Evolutionary conservation across 2,888 invertebrate species (phyloP), one percentile per base, ranked within the genome.

Genomic region (Laspeyria flexula): DNA sequence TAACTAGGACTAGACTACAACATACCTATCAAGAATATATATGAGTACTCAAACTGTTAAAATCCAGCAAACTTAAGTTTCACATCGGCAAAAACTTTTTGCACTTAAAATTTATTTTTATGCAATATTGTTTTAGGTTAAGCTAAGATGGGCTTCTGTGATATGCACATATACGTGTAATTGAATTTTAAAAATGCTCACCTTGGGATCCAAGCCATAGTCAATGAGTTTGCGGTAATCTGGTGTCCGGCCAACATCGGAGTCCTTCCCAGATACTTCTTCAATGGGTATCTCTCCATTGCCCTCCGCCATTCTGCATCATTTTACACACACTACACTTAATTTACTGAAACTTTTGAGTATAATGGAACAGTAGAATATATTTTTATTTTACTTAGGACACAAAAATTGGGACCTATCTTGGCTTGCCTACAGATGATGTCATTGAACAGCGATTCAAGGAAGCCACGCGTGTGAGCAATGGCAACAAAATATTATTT

Each of bases 171-270:
- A 11, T 45, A 33, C 4, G 7, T 31, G 15, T 23, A 43, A 45
- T 5, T 7, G 12, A 33, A 39, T 25, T 13, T 25, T 10, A 10
- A 25, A 45, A 21, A 48, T 40, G 60, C 85, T 86, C 76, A 97
- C 96, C 94, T 97, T 97, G 88, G 96, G 96, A 93, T 98, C 97
- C 90, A 99, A 95, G 92, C 99, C 99, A 95, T 98, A 98, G 86
- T 98, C 97, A 83, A 98, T 94, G 79, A 99, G 95, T 94, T 98
- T 98, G 86, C 96, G 95, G 93, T 97, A 98, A 93, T 98, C 98
- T 92, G 96, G 97, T 85, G 97, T 97, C 83, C 95, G 94, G 91
- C 95, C 94, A 85, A 93, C 89, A 81, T 95, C 95, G 77, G 94
- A 94, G 88, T 94, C 94, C 85, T 94, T 94, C 80, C 94, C 94